A percentile compares a stretch with the other conserved stretches of the same genome.
Evolutionary conservation across 2,888 invertebrate species (phyloP).

Genomic region (Zele albiditarsus): DNA sequence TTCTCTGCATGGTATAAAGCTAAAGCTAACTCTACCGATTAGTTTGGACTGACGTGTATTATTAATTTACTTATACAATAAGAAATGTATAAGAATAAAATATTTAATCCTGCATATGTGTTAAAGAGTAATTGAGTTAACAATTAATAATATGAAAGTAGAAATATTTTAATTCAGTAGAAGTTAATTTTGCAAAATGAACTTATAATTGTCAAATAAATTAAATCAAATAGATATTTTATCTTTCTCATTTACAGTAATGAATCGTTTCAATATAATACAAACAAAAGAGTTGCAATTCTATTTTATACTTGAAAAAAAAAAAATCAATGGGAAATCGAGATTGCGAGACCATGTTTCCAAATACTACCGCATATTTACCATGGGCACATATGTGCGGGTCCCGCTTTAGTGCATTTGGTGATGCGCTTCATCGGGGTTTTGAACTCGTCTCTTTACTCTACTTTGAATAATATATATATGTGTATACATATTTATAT

Average conservation of each 20-base stretch:
- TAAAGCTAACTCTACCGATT: constrained; percentile 13
- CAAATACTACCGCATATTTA: not conserved
- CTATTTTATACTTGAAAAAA: not conserved
- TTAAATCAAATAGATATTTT: too few relatives aligned
- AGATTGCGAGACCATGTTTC: not conserved
- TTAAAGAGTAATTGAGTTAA: too few relatives aligned
- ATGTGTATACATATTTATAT: not conserved
- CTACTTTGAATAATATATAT: not conserved
- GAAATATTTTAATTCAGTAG: too few relatives aligned
- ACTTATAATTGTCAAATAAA: too few relatives aligned
- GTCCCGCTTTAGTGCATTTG: not conserved
- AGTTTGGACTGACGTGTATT: not conserved
- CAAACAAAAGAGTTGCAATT: not conserved
- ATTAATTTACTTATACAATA: not conserved
- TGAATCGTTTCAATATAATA: not conserved
- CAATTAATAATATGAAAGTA: too few relatives aligned
- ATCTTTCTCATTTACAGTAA: too few relatives aligned
- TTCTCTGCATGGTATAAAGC: not conserved
- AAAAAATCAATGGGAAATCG: not conserved
- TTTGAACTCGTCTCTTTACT: constrained; percentile 4
- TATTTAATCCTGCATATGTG: too few relatives aligned
- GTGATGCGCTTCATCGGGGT: not conserved
- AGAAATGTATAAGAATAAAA: too few relatives aligned
- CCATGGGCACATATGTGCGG: not conserved
- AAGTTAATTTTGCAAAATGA: too few relatives aligned